Base-by-base conservation (phyloP, 2,113 vertebrate genomes). In the Entelurus aequoreus region DNA sequence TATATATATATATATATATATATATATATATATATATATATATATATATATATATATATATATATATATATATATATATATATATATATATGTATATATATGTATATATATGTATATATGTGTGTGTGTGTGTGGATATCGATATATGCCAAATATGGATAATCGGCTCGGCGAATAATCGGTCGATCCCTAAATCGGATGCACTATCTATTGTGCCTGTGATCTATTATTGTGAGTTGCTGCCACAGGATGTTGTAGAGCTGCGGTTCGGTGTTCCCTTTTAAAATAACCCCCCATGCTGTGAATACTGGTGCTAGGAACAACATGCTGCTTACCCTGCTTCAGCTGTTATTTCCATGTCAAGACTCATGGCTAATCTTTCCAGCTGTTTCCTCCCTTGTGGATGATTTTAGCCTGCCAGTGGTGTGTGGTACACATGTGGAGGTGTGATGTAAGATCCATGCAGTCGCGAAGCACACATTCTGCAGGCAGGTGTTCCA, bases 241-340 rank as follows among this genome's bases (percentile, higher is more conserved):
- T 13, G n/a, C 15, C 1, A 21, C 8, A 52, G 47, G 10, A 65
- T 65, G 21, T 55, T 19, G 38, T 60, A 44, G 49, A 67, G n/a
- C n/a, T 48, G 38, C 35, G 16, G 3, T 36, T 5, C n/a, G 1
- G 38, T 50, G 48, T 42, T 37, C 36, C 4, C 7, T 61, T 38
- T 38, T 14, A 40, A 61, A 50, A 40, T 28, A 21, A 13, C 14
- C 0, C 28, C 12, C 8, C 4, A 46, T 46, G 13, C 35, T 15
- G 28, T 15, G 4, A 54, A 54, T 53, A 53, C 15, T 38, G 35
- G 4, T 15, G 11, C 3, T 13, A 36, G 52, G 13, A 36, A 36
- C 11, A 37, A 36, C 51, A 53, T 35, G 10, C 51, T 53, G 10
- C 51, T 53, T 53, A 28, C 28, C 51, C 13, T 35, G 51, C 51